Base-by-base conservation (phyloP, 1,140 invertebrate species). In the Diuraphis noxia region DNA sequence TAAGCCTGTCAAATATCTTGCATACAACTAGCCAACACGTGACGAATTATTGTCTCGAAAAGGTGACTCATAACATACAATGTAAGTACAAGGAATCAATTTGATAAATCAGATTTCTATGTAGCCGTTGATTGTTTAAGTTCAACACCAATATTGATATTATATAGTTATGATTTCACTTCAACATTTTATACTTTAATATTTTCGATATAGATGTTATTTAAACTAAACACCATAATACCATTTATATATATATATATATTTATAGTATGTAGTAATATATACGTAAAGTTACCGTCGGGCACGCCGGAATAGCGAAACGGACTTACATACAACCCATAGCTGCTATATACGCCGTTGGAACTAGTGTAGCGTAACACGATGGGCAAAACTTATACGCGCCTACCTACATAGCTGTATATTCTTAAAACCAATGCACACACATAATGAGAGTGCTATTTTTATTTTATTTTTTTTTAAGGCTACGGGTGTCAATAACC, bases 401-500 rank as follows among this genome's bases (percentile, higher is more conserved):
- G 84, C 21, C 21, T n/a, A 30, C 82, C 25, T 85, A 43, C 13
- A 34, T 38, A 49, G 30, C 36, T 21, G 85, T 56, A 13, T 40
- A 41, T 40, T 52, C 34, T 56, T 40, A 5, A 56, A 30, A 85
- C 41, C 41, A 7, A 49, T 10, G 19, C 84, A n/a, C 34, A 40
- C 84, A 43, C 34, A 30, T 63, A 88, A 88, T 63, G 49, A 63
- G 49, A 63, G n/a, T 17, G 25, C 7, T 87, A 34, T 56, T 56
- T 87, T 49, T 87, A 4, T 43, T 9, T 84, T 43, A 7, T 46
- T 8, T 34, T 36, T 85, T 86, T 86, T 86, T 86, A 86, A 46
- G 13, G 82, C n/a, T 36, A 41, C 49, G 17, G 19, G 36, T 88
- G 86, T 63, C 86, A 88, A 88, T 88, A 88, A 88, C 86, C 86